A percentile compares a stretch with the other conserved stretches of the same genome.
Conservation (phyloP, 2,888 invertebrate genomes). For the Aspidiotus rigidus region DNA sequence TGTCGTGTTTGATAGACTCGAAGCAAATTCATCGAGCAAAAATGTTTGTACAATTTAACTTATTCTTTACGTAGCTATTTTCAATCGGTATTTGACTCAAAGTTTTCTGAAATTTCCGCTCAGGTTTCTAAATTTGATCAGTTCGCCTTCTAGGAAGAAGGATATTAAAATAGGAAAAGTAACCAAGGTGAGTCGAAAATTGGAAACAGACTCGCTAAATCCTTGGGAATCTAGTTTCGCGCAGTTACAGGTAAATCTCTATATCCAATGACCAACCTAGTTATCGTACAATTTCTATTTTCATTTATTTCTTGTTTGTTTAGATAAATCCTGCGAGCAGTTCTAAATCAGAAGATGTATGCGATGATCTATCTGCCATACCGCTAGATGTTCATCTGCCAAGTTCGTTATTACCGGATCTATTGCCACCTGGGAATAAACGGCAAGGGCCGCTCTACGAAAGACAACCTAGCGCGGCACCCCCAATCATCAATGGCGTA, state of each 20-base stretch:
- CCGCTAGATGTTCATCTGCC: slow-evolving; percentile 14
- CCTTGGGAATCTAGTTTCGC: too few species aligned
- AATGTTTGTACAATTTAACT: slow-evolving; percentile 9
- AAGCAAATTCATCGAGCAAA: slow-evolving; percentile 25
- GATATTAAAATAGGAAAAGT: background rate
- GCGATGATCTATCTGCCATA: slow-evolving; percentile 9
- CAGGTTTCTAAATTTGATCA: slow-evolving; percentile 22
- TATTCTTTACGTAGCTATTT: too few species aligned
- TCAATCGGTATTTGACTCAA: too few species aligned
- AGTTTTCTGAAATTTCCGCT: background rate
- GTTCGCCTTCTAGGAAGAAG: slow-evolving; percentile 8
- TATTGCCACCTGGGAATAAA: slow-evolving; percentile 14
- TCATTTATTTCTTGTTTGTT: too few species aligned
- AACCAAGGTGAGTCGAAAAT: background rate
- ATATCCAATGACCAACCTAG: too few species aligned
- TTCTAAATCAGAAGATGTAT: background rate
- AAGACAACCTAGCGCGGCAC: slow-evolving; percentile 9
- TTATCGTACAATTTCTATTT: too few species aligned
- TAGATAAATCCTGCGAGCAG: too few species aligned
- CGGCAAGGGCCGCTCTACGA: slow-evolving; percentile 21
- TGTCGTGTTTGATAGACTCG: slow-evolving; percentile 21
- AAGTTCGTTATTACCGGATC: slow-evolving; percentile 14
- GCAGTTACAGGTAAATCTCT: too few species aligned
- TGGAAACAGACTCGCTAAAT: background rate
- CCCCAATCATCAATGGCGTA: background rate